Percentiles rank a stretch among this genome's conserved stretches.
These are phyloP conservation scores for Gadus chalcogrammus DNA, from an alignment of 2,113 vertebrate species.

Conservation along the genomic window DNA sequence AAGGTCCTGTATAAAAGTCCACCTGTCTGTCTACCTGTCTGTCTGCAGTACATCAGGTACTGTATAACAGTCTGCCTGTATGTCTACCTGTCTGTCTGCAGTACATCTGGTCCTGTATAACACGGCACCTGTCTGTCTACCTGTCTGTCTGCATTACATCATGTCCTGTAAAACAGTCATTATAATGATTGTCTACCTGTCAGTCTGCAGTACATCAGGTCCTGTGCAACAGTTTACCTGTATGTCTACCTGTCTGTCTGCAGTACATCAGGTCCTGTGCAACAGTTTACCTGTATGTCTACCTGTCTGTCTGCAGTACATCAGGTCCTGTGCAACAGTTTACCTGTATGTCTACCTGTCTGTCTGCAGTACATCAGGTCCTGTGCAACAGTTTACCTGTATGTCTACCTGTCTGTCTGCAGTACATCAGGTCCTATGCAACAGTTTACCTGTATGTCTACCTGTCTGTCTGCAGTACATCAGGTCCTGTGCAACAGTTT, in stretches of 20 bases:
- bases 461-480: slow-evolving; percentile 27
- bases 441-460: too few relatives aligned
- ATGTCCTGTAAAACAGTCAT: slow-evolving; percentile 29
- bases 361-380: too few relatives aligned
- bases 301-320: slow-evolving; percentile 22
- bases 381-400: too few relatives aligned
- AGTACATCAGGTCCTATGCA: too few relatives aligned
- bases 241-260: too few relatives aligned
- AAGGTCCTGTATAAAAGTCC: slow-evolving; percentile 28
- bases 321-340: slow-evolving; percentile 31
- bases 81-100: background rate
- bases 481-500: slow-evolving; percentile 28
- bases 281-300: too few relatives aligned
- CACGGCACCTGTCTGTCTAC: background rate
- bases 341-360: background rate
- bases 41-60: slow-evolving; percentile 70
- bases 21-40: slow-evolving; percentile 1
- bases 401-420: too few relatives aligned
- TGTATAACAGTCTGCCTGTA: slow-evolving; percentile 62
- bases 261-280: too few relatives aligned
- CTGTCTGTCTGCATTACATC: slow-evolving; percentile 31
- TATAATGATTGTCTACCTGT: background rate
- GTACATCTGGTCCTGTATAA: background rate
- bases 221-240: too few relatives aligned
- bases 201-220: too few relatives aligned